A percentile compares a stretch with the other conserved stretches of the same genome.
Evolutionary conservation across 1,140 invertebrate genomes (phyloP).

Genomic region (Drosophila navojoa): DNA sequence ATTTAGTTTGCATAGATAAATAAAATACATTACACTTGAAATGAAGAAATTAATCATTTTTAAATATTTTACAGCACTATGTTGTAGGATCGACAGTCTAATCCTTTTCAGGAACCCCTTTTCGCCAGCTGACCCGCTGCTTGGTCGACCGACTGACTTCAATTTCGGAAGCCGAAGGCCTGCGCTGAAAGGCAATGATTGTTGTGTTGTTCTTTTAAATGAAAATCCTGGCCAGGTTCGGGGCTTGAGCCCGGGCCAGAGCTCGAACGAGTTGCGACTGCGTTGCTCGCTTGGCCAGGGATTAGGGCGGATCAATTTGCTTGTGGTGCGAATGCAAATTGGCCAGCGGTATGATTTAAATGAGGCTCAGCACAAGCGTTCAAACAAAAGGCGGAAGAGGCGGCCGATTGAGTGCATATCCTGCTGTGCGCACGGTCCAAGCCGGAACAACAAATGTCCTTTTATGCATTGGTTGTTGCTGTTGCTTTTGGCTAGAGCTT

Average conservation of each 20-base stretch:
- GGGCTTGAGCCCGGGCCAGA: background rate
- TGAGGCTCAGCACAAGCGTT: conserved; percentile 67
- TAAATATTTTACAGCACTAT: background rate
- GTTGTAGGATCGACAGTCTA: background rate
- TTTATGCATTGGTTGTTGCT: conserved; percentile 27
- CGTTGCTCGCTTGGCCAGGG: conserved; percentile 30
- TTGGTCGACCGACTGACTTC: conserved; percentile 53
- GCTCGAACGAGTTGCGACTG: conserved; percentile 41
- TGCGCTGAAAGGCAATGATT: conserved; percentile 37
- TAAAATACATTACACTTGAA: background rate
- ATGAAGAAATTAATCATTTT: background rate
- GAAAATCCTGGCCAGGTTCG: conserved; percentile 52
- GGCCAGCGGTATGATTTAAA: conserved; percentile 81
- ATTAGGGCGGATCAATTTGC: conserved; percentile 82
- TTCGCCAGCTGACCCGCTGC: background rate
- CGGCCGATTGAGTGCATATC: conserved; percentile 46
- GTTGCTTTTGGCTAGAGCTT: conserved; percentile 31
- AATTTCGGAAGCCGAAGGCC: conserved; percentile 38
- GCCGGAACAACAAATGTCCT: conserved; percentile 66
- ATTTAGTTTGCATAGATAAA: background rate
- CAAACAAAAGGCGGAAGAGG: conserved; percentile 63
- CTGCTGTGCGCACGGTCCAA: conserved; percentile 52
- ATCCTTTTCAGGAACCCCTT: conserved; percentile 11
- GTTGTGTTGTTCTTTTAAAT: conserved; percentile 63
- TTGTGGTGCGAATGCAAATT: conserved; percentile 82